These are phyloP conservation scores for Oeneis ivallda DNA, from an alignment of 2,888 invertebrate genomes.

Conservation along the genomic window DNA sequence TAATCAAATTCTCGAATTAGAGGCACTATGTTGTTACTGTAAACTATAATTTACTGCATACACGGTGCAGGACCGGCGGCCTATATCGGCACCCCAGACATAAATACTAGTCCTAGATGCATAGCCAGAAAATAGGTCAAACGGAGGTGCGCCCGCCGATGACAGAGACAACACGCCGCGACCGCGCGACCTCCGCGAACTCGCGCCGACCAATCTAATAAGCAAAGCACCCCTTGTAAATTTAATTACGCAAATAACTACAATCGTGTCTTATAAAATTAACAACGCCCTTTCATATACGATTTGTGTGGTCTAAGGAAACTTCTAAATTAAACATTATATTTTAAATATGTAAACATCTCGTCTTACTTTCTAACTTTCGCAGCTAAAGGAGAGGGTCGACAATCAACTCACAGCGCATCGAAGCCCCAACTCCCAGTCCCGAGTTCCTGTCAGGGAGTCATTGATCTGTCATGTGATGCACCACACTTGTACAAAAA, in stretches of 20 bases:
- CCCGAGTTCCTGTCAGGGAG: constrained; percentile 57
- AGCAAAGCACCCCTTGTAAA: constrained; percentile 50
- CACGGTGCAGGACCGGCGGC: constrained; percentile 63
- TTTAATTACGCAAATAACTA: constrained; percentile 52
- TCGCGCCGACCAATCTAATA: constrained; percentile 59
- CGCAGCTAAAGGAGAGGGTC: constrained; percentile 58
- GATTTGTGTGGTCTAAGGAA: background rate
- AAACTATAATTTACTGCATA: constrained; percentile 59
- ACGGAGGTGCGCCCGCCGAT: constrained; percentile 74
- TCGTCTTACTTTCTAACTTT: constrained; percentile 62
- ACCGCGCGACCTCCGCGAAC: constrained; percentile 58
- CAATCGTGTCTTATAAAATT: background rate
- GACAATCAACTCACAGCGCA: constrained; percentile 47
- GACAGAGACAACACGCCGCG: constrained; percentile 68
- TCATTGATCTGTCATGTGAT: constrained; percentile 69
- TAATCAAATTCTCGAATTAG: constrained; percentile 13
- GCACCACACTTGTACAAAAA: constrained; percentile 41
- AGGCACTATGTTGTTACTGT: constrained; percentile 51
- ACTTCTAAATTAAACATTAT: constrained; percentile 49
- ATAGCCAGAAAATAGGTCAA: constrained; percentile 81
- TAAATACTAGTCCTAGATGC: constrained; percentile 78
- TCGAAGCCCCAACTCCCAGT: constrained; percentile 59
- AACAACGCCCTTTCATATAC: constrained; percentile 8
- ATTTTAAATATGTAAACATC: constrained; percentile 49
- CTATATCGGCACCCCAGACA: constrained; percentile 71